Base-by-base conservation (phyloP, 2,888 invertebrate species). In the Steinernema scapterisci region DNA sequence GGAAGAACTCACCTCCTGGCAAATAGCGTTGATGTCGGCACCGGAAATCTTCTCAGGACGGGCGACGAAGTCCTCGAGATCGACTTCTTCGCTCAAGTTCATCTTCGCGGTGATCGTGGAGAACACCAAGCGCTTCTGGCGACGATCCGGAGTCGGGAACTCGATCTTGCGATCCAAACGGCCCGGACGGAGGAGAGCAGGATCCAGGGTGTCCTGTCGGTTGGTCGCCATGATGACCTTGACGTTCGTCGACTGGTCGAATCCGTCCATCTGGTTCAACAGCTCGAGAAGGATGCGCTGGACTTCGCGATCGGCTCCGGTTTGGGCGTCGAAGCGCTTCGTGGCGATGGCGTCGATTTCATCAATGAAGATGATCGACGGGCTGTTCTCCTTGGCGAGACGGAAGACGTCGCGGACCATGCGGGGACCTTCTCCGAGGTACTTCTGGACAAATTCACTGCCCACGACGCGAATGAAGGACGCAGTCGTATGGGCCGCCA, bases 341-440 rank as follows among this genome's bases (percentile, higher is more conserved):
- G 99, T 99, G 13, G 97, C 99, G 84, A 99, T 99, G 46, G 99
- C 99, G 89, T 99, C 99, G 86, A 99, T 99, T 90, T 99, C 99
- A 90, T 99, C 99, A 87, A 99, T 99, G 89, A 99, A 99, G 84
- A 99, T 99, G 84, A 99, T 99, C 0, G 97, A 97, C 0, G 99
- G 99, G 0, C 97, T 94, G 90, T 99, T 99, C 89, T 99, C 99
- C 89, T 97, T 96, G 21, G 99, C 99, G 79, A 99, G 91, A 85
- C 99, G 92, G 89, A 99, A 99, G 16, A 99, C 97, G 88, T 99
- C 99, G 78, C 99, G 91, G 44, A 99, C 99, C 99, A 99, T 99
- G 74, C 99, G 92, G 0, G 99, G 97, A 0, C 99, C 99, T 89
- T 99, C 99, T 45, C 99, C 99, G 73, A 99, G 91, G 88, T 99